Evolutionary conservation across 2,113 vertebrate genomes (phyloP).

Genomic region (Oryzias javanicus): DNA sequence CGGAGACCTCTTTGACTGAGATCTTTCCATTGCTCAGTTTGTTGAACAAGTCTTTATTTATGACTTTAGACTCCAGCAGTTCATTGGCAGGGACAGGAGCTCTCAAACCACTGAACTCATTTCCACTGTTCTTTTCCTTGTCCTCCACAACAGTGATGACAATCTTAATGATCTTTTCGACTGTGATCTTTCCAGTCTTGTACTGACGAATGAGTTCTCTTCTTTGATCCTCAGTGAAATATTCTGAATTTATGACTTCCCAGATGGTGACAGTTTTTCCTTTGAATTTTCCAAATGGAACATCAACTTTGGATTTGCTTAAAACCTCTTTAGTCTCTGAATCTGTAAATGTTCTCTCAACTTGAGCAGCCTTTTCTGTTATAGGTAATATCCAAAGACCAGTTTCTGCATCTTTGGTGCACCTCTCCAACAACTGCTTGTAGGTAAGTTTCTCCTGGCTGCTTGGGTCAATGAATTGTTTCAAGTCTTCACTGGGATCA

Average conservation of each 20-base stretch:
- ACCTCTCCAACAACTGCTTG: constrained; percentile 85
- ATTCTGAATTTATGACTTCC: constrained; percentile 94
- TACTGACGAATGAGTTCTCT: constrained; percentile 91
- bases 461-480: constrained; percentile 90
- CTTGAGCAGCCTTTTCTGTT: constrained; percentile 79
- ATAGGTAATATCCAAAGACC: constrained; percentile 85
- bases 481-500: constrained; percentile 81
- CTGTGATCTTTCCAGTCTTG: constrained; percentile 89
- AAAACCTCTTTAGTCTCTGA: constrained; percentile 86
- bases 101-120: constrained; percentile 86
- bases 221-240: constrained; percentile 88
- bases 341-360: constrained; percentile 82
- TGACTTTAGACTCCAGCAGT: constrained; percentile 85
- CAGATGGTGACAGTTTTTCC: constrained; percentile 92
- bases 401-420: constrained; percentile 82
- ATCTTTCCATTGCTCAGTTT: constrained; percentile 87
- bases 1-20: constrained; percentile 80
- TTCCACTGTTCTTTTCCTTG: constrained; percentile 81
- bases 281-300: constrained; percentile 86
- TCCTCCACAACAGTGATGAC: constrained; percentile 93
- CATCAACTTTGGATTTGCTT: constrained; percentile 82
- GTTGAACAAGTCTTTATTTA: constrained; percentile 84
- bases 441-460: constrained; percentile 90
- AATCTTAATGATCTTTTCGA: constrained; percentile 94
- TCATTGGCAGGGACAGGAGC: constrained; percentile 82